Percentiles rank a stretch among this genome's conserved stretches.
Evolutionary conservation across 2,113 vertebrate genomes (phyloP).

Genomic region (Cacatua alba): DNA sequence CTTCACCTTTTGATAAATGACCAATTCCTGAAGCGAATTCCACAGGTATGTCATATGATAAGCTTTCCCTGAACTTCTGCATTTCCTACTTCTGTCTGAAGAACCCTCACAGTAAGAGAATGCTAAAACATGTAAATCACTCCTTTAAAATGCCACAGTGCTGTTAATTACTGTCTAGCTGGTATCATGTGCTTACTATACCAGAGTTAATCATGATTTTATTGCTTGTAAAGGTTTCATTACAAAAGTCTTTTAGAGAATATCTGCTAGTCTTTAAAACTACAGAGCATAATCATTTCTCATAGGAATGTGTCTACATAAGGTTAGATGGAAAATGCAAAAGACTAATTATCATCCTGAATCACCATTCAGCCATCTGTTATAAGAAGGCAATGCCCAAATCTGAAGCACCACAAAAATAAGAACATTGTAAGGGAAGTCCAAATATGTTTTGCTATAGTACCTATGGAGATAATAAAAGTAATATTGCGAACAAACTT

Average conservation of each 20-base stretch:
- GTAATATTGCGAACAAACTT: background rate
- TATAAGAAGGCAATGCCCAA: slow-evolving; percentile 15
- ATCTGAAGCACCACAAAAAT: background rate
- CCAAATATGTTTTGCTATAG: background rate
- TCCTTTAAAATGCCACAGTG: slow-evolving; percentile 6
- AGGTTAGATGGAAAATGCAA: slow-evolving; percentile 58
- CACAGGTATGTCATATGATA: background rate
- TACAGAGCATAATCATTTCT: slow-evolving; percentile 22
- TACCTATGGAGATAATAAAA: background rate
- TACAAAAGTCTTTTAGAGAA: slow-evolving; percentile 30
- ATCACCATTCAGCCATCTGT: slow-evolving; percentile 45
- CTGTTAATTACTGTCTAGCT: slow-evolving; percentile 20
- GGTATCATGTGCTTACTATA: background rate
- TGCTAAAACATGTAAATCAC: slow-evolving; percentile 17
- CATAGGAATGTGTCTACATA: slow-evolving; percentile 43
- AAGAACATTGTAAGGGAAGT: background rate
- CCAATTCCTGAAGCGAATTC: background rate
- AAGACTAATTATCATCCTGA: slow-evolving; percentile 55
- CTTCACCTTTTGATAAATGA: background rate
- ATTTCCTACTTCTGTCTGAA: background rate
- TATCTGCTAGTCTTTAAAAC: slow-evolving; percentile 58
- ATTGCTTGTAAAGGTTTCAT: slow-evolving; percentile 47
- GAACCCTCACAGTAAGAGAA: background rate
- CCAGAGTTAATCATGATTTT: slow-evolving; percentile 19
- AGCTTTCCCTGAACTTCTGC: background rate